Conservation (phyloP, 2,888 invertebrate species). For the Eledone cirrhosa region DNA sequence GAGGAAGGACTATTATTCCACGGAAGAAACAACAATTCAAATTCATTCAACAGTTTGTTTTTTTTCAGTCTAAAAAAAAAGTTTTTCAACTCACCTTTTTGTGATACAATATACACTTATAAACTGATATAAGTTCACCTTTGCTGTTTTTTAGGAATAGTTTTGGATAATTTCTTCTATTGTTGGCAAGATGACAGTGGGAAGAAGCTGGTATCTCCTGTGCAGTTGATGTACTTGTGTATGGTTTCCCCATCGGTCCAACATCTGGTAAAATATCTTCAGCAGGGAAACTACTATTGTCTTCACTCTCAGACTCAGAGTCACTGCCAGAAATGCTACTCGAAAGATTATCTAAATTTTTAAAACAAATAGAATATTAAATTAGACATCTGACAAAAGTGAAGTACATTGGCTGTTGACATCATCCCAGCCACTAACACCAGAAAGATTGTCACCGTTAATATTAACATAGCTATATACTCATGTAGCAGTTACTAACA, state of each 20-base stretch:
- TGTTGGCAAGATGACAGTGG: slow-evolving; percentile 35
- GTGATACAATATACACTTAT: slow-evolving; percentile 77
- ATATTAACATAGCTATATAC: no score
- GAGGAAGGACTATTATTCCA: background rate
- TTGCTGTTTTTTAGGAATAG: slow-evolving; percentile 77
- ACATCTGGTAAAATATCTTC: background rate
- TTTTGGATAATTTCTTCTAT: slow-evolving; percentile 70
- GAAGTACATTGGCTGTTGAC: no score
- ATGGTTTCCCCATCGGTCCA: background rate
- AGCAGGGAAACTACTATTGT: background rate
- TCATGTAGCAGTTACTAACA: no score
- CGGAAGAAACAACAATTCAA: no score
- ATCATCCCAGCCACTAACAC: no score
- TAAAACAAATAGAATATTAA: slow-evolving; percentile 36
- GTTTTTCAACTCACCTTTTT: slow-evolving; percentile 69
- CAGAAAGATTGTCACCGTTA: no score
- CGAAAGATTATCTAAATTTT: slow-evolving; percentile 30
- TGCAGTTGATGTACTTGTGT: background rate
- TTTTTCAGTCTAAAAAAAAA: background rate
- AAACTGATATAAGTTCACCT: slow-evolving; percentile 79
- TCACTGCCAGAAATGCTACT: slow-evolving; percentile 49
- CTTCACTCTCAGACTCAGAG: slow-evolving; percentile 36
- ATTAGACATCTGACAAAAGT: slow-evolving; percentile 28
- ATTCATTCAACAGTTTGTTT: background rate
- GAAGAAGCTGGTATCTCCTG: background rate